Base-by-base conservation (phyloP, 2,113 vertebrate genomes). In the Pluvialis apricaria region DNA sequence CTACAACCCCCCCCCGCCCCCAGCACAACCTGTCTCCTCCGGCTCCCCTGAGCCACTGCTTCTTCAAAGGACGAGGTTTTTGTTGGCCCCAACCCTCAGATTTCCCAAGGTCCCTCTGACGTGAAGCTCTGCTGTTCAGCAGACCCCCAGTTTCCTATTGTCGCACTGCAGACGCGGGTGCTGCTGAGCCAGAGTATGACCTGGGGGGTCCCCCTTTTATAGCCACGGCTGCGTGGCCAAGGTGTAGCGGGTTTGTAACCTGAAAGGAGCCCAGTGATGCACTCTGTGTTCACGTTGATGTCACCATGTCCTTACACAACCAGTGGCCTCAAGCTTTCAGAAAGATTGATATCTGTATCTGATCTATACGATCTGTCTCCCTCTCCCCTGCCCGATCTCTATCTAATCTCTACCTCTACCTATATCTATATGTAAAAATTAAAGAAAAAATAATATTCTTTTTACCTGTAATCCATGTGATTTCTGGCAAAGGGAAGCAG, bases 141-240 rank as follows among this genome's bases (percentile, higher is more conserved):
- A 83, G 51, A 61, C 21, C 28, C 80, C 42, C 4, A 16, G 0
- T 68, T 68, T 57, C 1, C 0, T 10, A 2, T 2, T 29, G n/a
- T 13, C 6, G 1, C 21, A 3, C 15, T 0, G 1, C 4, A 42
- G 52, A 32, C 19, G 8, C 1, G 5, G 9, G 12, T n/a, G 28
- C 71, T 66, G 45, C 80, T 29, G 36, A 15, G 24, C 8, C 28
- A 22, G 11, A 25, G 13, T 2, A 5, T 31, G 31, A 38, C 44
- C 58, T 60, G 32, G 26, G 26, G 75, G 51, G 12, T 28, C 47
- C 40, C 17, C 36, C 26, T 51, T 49, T 32, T 15, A 8, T 14
- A 55, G 21, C 49, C 49, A 72, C 6, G 47, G 45, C 44, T 58
- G 19, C 1, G 1, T 15, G 36, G 77, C 18, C 90, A 62, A 6